Base-by-base conservation (phyloP, 2,113 vertebrate genomes). In the Arvicanthis niloticus region DNA sequence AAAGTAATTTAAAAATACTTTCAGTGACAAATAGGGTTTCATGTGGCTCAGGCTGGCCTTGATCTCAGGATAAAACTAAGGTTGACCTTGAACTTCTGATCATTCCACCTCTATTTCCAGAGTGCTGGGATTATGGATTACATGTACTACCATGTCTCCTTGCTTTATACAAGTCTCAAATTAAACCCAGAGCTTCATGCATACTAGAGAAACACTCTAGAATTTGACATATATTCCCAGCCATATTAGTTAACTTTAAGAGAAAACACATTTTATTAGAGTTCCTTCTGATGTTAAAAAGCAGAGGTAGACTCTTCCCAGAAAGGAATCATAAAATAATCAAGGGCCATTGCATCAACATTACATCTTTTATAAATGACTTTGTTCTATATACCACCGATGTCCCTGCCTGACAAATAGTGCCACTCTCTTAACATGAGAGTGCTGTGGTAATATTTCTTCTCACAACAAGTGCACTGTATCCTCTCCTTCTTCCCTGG, bases 221-320 rank as follows among this genome's bases (percentile, higher is more conserved):
- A 9, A 87, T 51, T 9, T 68, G 42, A 34, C 42, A 48, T 51
- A 85, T 10, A 65, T 65, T 6, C 17, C 34, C 13, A 70, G 62
- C 19, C 45, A 21, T 87, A 16, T 37, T 53, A 51, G 51, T 70
- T 51, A 29, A 62, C 51, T 68, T 70, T 51, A 88, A 72, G 40
- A 88, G 45, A 88, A 92, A 94, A 67, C 12, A 72, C 2, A 8
- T 70, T 90, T 73, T 78, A 95, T 94, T 94, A 51, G 70, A 84
- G 89, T 82, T 94, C 40, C 45, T 93, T 84, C 94, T 67, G 45
- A 84, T 90, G 75, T 72, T 82, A 92, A 92, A 82, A 92, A 80
- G 22, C 58, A 76, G 34, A 86, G 56, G 4, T 16, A 70, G 56
- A 76, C 8, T 21, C 40, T 94, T 72, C 26, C 87, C 40, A 94